A percentile compares a stretch with the other conserved stretches of the same genome.
phyloP scores from a whole-genome alignment of 2,888 invertebrate species.

The Limnephilus auricula region DNA sequence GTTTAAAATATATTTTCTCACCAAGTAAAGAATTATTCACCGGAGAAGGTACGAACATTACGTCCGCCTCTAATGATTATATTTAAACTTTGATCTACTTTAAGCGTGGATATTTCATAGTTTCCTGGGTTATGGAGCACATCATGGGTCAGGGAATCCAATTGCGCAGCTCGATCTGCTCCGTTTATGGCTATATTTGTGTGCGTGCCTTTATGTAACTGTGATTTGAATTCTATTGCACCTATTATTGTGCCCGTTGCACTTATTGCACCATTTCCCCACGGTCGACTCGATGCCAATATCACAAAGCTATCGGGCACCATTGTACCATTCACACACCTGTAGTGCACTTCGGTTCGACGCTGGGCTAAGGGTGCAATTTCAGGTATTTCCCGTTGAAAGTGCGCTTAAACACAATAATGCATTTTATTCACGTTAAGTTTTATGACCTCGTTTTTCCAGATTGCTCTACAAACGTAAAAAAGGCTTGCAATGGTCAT shows the following conservation, averaged over 20 bases:
- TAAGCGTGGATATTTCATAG: neutral
- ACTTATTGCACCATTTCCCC: conserved; percentile 17
- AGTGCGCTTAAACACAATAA: neutral
- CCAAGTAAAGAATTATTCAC: neutral
- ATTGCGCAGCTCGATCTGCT: neutral
- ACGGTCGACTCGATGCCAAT: conserved; percentile 18
- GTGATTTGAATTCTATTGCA: conserved; percentile 12
- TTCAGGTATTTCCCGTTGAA: neutral
- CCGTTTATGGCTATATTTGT: conserved; percentile 22
- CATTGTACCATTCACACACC: conserved; percentile 30
- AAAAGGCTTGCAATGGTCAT: neutral
- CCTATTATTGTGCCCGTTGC: neutral
- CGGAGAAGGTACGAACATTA: neutral
- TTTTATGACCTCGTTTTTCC: neutral
- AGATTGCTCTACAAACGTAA: neutral
- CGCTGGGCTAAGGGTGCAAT: neutral
- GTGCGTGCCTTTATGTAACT: conserved; percentile 27
- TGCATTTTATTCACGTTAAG: neutral
- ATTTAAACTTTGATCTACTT: conserved; percentile 33
- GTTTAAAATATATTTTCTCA: neutral
- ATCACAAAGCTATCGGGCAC: neutral
- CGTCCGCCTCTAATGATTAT: neutral
- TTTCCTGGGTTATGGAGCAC: neutral
- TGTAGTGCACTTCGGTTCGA: conserved; percentile 11
- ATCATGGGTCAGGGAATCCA: conserved; percentile 34